Percentiles rank a stretch among this genome's conserved stretches.
Evolutionary conservation across 2,113 vertebrate species (phyloP).

Genomic region (Lathamus discolor): DNA sequence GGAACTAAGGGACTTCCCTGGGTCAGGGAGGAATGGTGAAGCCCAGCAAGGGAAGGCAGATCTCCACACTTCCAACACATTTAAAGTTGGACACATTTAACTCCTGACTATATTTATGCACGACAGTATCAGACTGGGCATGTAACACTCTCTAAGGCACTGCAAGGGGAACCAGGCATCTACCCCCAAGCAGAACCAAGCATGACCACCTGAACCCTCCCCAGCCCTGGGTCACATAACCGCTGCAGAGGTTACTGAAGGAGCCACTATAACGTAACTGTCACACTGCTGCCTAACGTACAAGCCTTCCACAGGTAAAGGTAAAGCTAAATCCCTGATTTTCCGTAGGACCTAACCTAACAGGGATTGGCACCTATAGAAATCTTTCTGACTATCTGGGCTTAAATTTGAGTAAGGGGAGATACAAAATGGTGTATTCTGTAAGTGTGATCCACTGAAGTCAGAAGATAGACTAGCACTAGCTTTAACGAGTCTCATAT

Average conservation of each 20-base stretch:
- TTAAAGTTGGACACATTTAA: neutral
- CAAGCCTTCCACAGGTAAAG: fast-evolving
- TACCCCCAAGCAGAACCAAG: neutral
- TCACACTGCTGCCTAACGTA: neutral
- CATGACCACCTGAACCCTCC: neutral
- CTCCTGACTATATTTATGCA: neutral
- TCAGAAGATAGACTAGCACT: neutral
- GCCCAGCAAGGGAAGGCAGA: neutral
- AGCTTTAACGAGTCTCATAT: neutral
- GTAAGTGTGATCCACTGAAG: neutral
- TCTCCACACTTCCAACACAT: fast-evolving
- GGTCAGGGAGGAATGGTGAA: neutral
- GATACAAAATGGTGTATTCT: neutral
- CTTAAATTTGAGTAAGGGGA: neutral
- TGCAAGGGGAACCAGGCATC: neutral
- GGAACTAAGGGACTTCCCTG: neutral
- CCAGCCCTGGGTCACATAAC: fast-evolving
- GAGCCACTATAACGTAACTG: neutral
- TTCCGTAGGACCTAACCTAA: neutral
- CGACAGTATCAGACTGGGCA: neutral
- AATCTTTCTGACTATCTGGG: neutral
- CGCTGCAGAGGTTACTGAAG: neutral
- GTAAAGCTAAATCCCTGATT: neutral
- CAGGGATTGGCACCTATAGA: neutral
- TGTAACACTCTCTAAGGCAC: neutral